phyloP scores from a whole-genome alignment of 2,113 vertebrate species.

The Forbesichthys agassizii region DNA sequence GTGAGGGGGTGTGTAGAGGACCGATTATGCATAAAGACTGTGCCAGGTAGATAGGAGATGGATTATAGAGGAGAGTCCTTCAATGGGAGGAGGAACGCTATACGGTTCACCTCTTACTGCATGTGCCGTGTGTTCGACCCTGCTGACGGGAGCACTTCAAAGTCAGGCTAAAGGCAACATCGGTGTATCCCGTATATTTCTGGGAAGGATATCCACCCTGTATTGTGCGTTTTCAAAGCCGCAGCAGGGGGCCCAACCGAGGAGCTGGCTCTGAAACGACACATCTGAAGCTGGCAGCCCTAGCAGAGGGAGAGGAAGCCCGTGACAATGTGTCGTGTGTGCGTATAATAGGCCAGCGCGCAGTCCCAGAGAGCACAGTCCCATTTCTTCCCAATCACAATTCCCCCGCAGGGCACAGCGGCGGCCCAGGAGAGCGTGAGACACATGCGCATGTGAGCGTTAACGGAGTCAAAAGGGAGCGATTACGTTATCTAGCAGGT shows the following conservation, averaged over 20 bases:
- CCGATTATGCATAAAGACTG: slow-evolving; percentile 27
- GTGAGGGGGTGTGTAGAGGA: slow-evolving; percentile 5
- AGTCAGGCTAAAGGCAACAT: slow-evolving; percentile 41
- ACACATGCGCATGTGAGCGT: slow-evolving; percentile 39
- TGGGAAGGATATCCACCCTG: slow-evolving; percentile 57
- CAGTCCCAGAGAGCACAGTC: slow-evolving; percentile 42
- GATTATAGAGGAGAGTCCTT: slow-evolving; percentile 11
- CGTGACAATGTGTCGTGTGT: slow-evolving; percentile 38
- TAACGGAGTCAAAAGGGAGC: slow-evolving; percentile 13
- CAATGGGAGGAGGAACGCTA: slow-evolving; percentile 21
- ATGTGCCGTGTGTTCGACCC: neutral
- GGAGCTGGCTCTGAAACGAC: slow-evolving; percentile 59
- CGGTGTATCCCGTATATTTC: slow-evolving; percentile 47
- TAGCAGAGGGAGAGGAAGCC: slow-evolving; percentile 28
- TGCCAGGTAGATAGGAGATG: slow-evolving; percentile 25
- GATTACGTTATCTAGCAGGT: slow-evolving; percentile 19
- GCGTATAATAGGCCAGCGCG: slow-evolving; percentile 44
- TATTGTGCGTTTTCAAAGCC: slow-evolving; percentile 61
- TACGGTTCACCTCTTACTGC: slow-evolving; percentile 9
- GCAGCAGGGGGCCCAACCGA: slow-evolving; percentile 33
- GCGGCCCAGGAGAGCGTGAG: slow-evolving; percentile 47
- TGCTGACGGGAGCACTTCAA: slow-evolving; percentile 52
- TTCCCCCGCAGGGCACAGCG: slow-evolving; percentile 47
- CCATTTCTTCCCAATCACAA: slow-evolving; percentile 47
- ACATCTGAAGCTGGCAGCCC: slow-evolving; percentile 50